Base-by-base conservation (phyloP, 64 coral and sea anemone species). In the Acropora yongei region DNA sequence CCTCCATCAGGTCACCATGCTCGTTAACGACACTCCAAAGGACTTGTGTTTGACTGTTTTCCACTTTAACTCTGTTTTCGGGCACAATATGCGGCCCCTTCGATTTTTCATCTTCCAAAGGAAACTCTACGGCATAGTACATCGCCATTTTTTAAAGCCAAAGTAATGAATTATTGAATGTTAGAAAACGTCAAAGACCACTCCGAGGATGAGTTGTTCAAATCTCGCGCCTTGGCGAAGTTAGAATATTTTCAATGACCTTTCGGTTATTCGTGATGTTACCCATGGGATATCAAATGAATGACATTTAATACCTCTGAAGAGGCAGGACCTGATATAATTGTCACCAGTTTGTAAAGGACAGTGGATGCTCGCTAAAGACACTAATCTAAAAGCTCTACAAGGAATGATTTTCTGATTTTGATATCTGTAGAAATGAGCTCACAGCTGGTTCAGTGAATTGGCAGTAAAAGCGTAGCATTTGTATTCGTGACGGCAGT, bases 41-140 rank as follows among this genome's bases (percentile, higher is more conserved):
- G 13, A 88, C 86, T 40, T 41, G 17, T 53, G 50, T 42, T 16
- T 46, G 39, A 19, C 19, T 30, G 6, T 88, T 57, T 88, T 76
- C 86, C 5, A 75, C 8, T 20, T 75, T 76, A 43, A 88, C 69
- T 72, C 76, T 88, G 68, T 49, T 76, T 76, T 76, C 71, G 13
- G 67, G 71, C 0, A 88, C 86, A 88, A 88, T 42, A 13, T 88
- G 20, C 43, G 82, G 63, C 12, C 80, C 80, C 57, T 43, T 84
- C 30, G 80, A 87, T 20, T 88, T 76, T 72, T 0, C 44, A 76
- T 88, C 86, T 88, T 88, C 71, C 13, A 39, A 57, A 9, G 71
- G 86, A 76, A 88, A 88, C 49, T 88, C 86, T 57, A 88, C 72
- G 2, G 72, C 57, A 68, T 79, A 79, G 49, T 86, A 86, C 16